Evolutionary conservation across 2,113 vertebrate genomes (phyloP), one percentile per base, ranked within the genome.

Genomic region (Chlamydotis undulata): DNA sequence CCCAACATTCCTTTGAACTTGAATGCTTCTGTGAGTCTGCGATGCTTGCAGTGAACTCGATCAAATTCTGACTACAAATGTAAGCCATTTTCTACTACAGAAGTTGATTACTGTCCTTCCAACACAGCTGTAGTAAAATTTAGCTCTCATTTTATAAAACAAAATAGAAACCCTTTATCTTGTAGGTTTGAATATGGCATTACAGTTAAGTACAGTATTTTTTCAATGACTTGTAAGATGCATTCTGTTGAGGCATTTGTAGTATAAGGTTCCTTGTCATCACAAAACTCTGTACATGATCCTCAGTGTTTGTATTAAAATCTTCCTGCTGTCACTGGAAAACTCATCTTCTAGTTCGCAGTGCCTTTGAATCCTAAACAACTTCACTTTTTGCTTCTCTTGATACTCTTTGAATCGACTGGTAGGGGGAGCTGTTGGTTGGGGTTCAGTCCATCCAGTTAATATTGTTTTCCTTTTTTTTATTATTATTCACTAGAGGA

Each of bases 401-500:
- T 59, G 68, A 67, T 85, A 17, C 14, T 91, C 53, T 87, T 82
- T 55, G 71, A 86, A 60, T 73, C 92, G 29, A 26, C 79, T 93
- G 95, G 61, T 77, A 97, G 95, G 87, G 94, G 95, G 94, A 96
- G 97, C 95, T 96, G 67, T 94, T 94, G 95, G 35, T 87, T 89
- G 88, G 70, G 80, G 81, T 95, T 96, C 69, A 71, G 70, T 96
- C 68, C 67, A 69, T 92, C 67, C 10, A 0, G 83, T 83, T 79
- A 89, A 64, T 65, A 75, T 21, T 95, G 83, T 93, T 96, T 96
- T 91, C 74, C 91, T 43, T 43, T 70, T 92, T 88, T 65, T 87
- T 89, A 31, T 92, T 95, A 91, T 91, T 97, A 68, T 87, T 73
- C 95, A 83, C 83, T 92, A 49, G 95, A 95, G 95, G 73, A 65